Conservation (phyloP, 1,140 invertebrate species). For the Cydia strobilella region DNA sequence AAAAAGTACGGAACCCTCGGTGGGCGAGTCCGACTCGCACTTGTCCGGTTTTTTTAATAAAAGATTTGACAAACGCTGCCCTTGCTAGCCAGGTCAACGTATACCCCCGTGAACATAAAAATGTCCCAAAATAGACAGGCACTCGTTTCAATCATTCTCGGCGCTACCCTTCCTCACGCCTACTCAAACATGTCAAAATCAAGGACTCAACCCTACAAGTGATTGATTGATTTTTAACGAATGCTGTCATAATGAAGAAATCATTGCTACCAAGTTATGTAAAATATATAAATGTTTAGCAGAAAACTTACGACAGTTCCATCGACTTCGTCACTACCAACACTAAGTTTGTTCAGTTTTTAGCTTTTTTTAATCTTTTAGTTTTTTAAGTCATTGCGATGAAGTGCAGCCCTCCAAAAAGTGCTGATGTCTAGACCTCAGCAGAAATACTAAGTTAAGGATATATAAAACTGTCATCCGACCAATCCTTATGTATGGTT, state of each 20-base stretch:
- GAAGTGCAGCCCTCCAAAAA: no score
- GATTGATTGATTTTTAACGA: slow-evolving; percentile 6
- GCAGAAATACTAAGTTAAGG: no score
- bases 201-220: neutral
- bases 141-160: neutral
- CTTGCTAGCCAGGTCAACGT: neutral
- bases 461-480: no score
- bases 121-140: neutral
- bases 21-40: no score
- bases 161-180: neutral
- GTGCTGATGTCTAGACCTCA: no score
- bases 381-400: no score
- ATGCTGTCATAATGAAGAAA: neutral
- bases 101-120: neutral
- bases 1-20: no score
- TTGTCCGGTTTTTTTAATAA: no score
- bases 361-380: no score
- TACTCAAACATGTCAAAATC: slow-evolving; percentile 9
- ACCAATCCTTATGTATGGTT: no score
- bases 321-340: no score
- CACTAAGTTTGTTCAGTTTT: no score
- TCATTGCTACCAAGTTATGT: neutral
- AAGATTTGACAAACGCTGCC: neutral
- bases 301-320: neutral
- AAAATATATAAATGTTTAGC: neutral